Conservation (phyloP, 2,888 invertebrate species). For the Rutpela maculata region DNA sequence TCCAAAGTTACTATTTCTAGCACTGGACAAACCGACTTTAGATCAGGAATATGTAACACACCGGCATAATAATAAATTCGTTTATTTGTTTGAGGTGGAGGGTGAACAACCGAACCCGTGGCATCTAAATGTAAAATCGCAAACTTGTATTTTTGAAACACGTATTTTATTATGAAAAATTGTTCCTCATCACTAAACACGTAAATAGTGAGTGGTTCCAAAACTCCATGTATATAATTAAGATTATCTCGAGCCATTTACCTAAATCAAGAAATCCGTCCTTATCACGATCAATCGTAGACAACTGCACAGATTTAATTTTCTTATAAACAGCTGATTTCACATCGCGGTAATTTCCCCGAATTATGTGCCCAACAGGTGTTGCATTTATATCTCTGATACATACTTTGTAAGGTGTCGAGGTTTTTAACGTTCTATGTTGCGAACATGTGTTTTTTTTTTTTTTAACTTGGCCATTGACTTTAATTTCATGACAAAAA, state of each 20-base stretch:
- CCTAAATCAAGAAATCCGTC: not conserved
- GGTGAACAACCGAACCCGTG: not conserved
- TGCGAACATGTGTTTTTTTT: not conserved
- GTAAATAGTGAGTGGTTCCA: not conserved
- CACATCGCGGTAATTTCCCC: not conserved
- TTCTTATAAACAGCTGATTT: not conserved
- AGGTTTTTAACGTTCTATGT: not conserved
- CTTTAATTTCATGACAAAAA: too few species aligned
- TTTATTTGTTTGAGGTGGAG: not conserved
- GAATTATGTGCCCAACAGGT: not conserved
- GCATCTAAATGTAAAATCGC: too few species aligned
- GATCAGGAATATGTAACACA: not conserved
- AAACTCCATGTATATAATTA: too few species aligned
- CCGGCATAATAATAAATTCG: not conserved
- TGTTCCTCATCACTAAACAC: not conserved
- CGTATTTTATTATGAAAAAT: not conserved
- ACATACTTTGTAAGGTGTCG: not conserved
- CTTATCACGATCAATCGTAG: not conserved
- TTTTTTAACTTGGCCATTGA: not conserved
- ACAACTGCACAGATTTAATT: not conserved
- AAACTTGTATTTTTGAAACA: too few species aligned
- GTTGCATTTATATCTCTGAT: not conserved
- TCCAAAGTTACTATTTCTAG: too few species aligned
- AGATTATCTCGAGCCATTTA: not conserved
- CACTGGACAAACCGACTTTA: not conserved